Conservation (phyloP, 2,888 invertebrate species). For the Buathra laborator region DNA sequence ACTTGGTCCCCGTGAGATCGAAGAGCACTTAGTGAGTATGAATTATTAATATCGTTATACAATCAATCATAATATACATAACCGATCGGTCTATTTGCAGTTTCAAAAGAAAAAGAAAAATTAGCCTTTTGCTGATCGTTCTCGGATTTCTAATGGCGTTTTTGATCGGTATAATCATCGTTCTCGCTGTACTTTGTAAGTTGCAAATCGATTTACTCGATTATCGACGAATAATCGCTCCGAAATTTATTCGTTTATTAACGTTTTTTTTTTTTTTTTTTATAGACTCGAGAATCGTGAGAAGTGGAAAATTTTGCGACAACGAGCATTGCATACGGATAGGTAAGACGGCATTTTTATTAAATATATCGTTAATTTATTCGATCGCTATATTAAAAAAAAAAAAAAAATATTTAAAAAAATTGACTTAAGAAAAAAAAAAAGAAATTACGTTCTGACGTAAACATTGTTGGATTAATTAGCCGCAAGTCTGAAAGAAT, state of each 20-base stretch:
- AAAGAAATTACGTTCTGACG: slow-evolving; percentile 57
- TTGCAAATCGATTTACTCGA: slow-evolving; percentile 9
- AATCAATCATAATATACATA: background rate
- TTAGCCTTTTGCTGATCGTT: slow-evolving; percentile 70
- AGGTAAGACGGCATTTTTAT: slow-evolving; percentile 74
- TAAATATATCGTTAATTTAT: background rate
- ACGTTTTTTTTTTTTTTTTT: slow-evolving; percentile 65
- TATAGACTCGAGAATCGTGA: slow-evolving; percentile 71
- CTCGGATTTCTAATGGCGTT: slow-evolving; percentile 72
- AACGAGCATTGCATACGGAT: slow-evolving; percentile 89
- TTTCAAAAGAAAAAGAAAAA: slow-evolving; percentile 75
- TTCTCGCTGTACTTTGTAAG: slow-evolving; percentile 80
- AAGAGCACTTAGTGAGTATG: slow-evolving; percentile 80
- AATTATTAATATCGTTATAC: background rate
- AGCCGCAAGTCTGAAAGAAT: slow-evolving; percentile 90
- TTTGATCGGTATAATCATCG: slow-evolving; percentile 74
- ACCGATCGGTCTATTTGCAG: slow-evolving; percentile 68
- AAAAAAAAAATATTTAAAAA: background rate
- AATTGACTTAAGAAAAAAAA: background rate
- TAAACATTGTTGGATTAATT: slow-evolving; percentile 79
- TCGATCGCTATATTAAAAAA: background rate
- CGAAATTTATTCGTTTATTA: background rate
- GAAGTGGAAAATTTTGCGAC: slow-evolving; percentile 86
- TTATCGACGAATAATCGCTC: background rate
- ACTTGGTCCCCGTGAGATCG: slow-evolving; percentile 81